Conservation (phyloP, 2,113 vertebrate genomes). For the Heloderma charlesbogerti region DNA sequence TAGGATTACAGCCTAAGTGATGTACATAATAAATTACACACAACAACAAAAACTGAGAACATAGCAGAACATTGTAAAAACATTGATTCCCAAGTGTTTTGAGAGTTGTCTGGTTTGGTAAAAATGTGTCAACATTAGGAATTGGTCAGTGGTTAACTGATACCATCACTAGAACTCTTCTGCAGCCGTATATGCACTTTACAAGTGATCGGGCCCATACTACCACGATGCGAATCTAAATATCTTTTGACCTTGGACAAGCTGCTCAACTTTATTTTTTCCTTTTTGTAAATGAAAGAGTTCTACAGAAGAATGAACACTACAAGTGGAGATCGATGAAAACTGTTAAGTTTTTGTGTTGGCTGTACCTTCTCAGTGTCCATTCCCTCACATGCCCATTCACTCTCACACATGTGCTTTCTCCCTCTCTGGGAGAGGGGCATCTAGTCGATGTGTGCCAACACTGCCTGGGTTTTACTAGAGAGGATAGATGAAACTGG, state of each 20-base stretch:
- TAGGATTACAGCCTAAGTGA: background rate
- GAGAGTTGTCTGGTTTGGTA: background rate
- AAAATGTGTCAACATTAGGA: background rate
- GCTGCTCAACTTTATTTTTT: background rate
- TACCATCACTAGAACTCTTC: background rate
- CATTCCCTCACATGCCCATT: background rate
- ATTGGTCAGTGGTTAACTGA: background rate
- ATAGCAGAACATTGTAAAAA: background rate
- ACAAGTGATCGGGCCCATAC: background rate
- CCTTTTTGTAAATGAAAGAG: background rate
- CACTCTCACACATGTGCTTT: background rate
- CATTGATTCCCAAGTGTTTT: background rate
- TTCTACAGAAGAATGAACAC: background rate
- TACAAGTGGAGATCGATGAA: background rate
- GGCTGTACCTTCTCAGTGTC: background rate
- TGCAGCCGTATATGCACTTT: background rate
- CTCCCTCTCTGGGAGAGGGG: too few relatives aligned
- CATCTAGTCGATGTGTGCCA: too few relatives aligned
- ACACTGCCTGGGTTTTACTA: too few relatives aligned
- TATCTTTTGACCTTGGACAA: background rate
- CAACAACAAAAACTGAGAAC: background rate
- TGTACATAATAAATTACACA: background rate
- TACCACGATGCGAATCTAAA: background rate
- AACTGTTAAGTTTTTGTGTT: background rate
- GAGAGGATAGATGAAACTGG: too few relatives aligned